Evolutionary conservation across 2,888 invertebrate genomes (phyloP).

Genomic region (Napeogenes sylphis): DNA sequence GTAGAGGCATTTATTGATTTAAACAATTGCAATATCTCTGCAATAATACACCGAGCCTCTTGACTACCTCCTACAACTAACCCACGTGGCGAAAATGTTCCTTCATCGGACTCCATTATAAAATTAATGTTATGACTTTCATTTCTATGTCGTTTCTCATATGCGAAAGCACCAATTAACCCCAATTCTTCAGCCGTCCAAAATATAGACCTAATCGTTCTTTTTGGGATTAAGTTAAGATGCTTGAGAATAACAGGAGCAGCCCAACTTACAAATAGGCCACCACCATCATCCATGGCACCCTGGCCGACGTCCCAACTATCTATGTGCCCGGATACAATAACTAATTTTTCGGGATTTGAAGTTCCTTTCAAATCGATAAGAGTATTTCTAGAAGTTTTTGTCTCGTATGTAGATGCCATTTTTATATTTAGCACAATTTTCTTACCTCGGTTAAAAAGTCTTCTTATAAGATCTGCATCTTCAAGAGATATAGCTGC

Average conservation of each 20-base stretch:
- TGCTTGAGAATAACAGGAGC: slow-evolving; percentile 82
- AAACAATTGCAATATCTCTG: slow-evolving; percentile 80
- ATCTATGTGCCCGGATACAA: slow-evolving; percentile 90
- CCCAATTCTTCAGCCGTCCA: slow-evolving; percentile 91
- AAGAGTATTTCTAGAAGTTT: slow-evolving; percentile 83
- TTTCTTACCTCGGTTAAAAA: slow-evolving; percentile 75
- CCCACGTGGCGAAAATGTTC: slow-evolving; percentile 86
- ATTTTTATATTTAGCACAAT: slow-evolving; percentile 79
- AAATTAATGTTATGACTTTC: slow-evolving; percentile 81
- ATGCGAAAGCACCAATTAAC: slow-evolving; percentile 81
- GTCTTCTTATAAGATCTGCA: slow-evolving; percentile 83
- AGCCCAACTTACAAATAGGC: slow-evolving; percentile 88
- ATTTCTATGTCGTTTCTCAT: slow-evolving; percentile 77
- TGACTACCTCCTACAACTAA: slow-evolving; percentile 81
- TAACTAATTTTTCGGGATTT: slow-evolving; percentile 74
- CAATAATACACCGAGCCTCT: slow-evolving; percentile 81
- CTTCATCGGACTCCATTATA: slow-evolving; percentile 90
- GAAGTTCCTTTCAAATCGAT: slow-evolving; percentile 80
- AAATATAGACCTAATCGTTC: slow-evolving; percentile 85
- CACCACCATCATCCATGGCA: slow-evolving; percentile 92
- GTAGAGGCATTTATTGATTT: slow-evolving; percentile 81
- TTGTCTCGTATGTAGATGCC: slow-evolving; percentile 77
- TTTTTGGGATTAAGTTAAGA: slow-evolving; percentile 80
- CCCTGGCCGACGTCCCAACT: slow-evolving; percentile 93
- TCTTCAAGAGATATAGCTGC: slow-evolving; percentile 88